phyloP scores from a whole-genome alignment of 2,797 vertebrate species.

The Phaenicophaeus curvirostris region DNA sequence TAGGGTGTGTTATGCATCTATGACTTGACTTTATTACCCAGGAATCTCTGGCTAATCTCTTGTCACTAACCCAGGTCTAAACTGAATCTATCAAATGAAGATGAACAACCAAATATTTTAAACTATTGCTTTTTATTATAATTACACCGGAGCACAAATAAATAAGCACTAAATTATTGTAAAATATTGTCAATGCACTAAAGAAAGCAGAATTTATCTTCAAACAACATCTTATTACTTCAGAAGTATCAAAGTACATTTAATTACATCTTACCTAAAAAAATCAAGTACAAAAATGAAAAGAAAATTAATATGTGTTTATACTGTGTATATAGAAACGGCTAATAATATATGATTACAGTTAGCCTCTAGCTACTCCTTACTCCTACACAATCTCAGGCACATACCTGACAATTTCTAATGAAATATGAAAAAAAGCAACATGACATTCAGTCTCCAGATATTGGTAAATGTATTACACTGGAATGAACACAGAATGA shows the following conservation, averaged over 20 bases:
- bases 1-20: neutral
- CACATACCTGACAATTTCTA: slow-evolving; percentile 81
- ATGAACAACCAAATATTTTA: slow-evolving; percentile 73
- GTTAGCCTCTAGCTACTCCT: slow-evolving; percentile 80
- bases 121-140: slow-evolving; percentile 88
- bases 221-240: slow-evolving; percentile 83
- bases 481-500: slow-evolving; percentile 78
- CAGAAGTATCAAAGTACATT: slow-evolving; percentile 86
- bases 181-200: slow-evolving; percentile 85
- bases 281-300: slow-evolving; percentile 86
- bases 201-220: slow-evolving; percentile 80
- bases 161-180: slow-evolving; percentile 84
- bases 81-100: slow-evolving; percentile 13
- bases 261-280: slow-evolving; percentile 85
- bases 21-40: slow-evolving; percentile 2
- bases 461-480: slow-evolving; percentile 79
- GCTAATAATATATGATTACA: slow-evolving; percentile 79
- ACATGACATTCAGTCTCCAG: slow-evolving; percentile 81
- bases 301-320: slow-evolving; percentile 81
- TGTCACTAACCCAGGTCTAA: neutral
- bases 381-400: slow-evolving; percentile 81
- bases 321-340: slow-evolving; percentile 82
- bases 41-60: neutral
- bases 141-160: slow-evolving; percentile 85
- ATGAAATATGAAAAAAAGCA: slow-evolving; percentile 74